Conservation (phyloP, 2,888 invertebrate genomes). For the Diplazon laetatorius region DNA sequence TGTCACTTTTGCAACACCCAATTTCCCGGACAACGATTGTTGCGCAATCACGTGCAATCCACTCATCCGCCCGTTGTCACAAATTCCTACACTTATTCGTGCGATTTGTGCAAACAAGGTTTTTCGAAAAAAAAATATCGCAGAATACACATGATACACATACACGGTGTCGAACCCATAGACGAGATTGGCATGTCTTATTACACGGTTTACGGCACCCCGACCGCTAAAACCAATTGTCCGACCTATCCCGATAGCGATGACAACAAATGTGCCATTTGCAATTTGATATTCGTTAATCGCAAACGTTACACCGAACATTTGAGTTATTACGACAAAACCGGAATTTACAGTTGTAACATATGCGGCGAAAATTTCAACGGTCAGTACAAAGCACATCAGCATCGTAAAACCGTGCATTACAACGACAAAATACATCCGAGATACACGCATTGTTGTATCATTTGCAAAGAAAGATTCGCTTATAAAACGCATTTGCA, state of each 20-base stretch:
- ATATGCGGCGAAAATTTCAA: constrained; percentile 65
- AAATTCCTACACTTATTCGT: constrained; percentile 52
- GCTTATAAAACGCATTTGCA: constrained; percentile 66
- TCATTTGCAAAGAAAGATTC: constrained; percentile 70
- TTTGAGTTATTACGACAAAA: constrained; percentile 67
- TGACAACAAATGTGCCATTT: constrained; percentile 63
- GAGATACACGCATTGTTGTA: constrained; percentile 65
- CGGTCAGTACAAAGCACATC: constrained; percentile 68
- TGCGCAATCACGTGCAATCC: constrained; percentile 62
- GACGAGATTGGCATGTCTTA: not conserved
- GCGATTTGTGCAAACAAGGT: constrained; percentile 72
- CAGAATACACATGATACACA: constrained; percentile 69
- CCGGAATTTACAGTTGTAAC: constrained; percentile 58
- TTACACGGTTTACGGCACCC: no score
- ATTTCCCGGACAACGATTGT: constrained; percentile 62
- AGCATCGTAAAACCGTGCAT: constrained; percentile 70
- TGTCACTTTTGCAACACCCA: constrained; percentile 42
- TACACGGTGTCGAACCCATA: constrained; percentile 54
- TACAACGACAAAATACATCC: constrained; percentile 47
- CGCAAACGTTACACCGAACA: constrained; percentile 69
- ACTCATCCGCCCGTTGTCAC: constrained; percentile 58
- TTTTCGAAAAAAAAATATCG: constrained; percentile 64
- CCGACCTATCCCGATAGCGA: not conserved
- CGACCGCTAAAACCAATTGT: not conserved
- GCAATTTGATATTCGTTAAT: constrained; percentile 68